phyloP scores from a whole-genome alignment of 2,113 vertebrate species.

The Puma concolor region DNA sequence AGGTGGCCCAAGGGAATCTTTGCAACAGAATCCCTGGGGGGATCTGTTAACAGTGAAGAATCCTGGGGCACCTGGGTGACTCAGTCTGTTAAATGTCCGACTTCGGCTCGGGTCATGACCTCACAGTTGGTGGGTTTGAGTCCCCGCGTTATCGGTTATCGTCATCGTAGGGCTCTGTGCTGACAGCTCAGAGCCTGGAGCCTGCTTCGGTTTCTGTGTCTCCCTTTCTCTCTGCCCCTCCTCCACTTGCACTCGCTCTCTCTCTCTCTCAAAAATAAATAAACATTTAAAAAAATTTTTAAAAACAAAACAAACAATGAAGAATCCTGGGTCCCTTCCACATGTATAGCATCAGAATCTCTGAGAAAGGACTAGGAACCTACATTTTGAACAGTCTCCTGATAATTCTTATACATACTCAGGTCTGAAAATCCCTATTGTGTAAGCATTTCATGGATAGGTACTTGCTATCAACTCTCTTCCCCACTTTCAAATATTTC shows the following conservation, averaged over 20 bases:
- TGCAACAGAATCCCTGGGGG: neutral
- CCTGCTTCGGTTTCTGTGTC: too few relatives aligned
- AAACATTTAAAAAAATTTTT: neutral
- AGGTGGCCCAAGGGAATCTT: neutral
- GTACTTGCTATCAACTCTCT: neutral
- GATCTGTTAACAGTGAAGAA: constrained; percentile 33
- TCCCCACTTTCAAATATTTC: neutral
- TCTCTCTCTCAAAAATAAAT: too few relatives aligned
- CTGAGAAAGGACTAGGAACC: neutral
- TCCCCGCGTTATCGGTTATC: too few relatives aligned
- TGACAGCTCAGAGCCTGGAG: too few relatives aligned
- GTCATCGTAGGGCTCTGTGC: too few relatives aligned
- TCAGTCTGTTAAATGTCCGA: too few relatives aligned
- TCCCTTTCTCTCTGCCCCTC: too few relatives aligned
- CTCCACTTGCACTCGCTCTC: too few relatives aligned
- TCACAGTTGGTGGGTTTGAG: too few relatives aligned
- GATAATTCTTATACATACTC: neutral
- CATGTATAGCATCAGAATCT: neutral
- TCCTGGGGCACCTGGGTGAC: too few relatives aligned
- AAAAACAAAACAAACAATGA: neutral
- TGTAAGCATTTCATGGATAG: neutral
- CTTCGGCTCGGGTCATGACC: too few relatives aligned
- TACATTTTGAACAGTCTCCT: neutral
- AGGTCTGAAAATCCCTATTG: neutral
- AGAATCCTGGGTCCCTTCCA: neutral